Evolutionary conservation across 2,888 invertebrate genomes (phyloP).

Genomic region (Anthrax anthrax): DNA sequence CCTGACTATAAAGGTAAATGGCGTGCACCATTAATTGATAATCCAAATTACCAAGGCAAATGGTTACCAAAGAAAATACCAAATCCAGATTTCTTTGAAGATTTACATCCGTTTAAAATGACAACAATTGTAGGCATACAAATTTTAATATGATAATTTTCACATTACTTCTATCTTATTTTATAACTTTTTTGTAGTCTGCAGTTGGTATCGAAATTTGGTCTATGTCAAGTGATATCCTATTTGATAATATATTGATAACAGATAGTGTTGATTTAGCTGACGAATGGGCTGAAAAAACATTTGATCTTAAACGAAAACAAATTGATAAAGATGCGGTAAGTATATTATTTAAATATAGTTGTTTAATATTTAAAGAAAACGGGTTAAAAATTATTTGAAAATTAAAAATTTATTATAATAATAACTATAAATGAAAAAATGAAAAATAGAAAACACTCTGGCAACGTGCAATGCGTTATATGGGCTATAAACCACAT

Average conservation of each 20-base stretch:
- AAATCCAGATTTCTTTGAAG: conserved; percentile 89
- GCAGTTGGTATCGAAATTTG: conserved; percentile 95
- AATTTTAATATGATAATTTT: no score
- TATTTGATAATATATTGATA: conserved; percentile 91
- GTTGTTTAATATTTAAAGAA: neutral
- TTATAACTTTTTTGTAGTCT: conserved; percentile 40
- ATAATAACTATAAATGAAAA: neutral
- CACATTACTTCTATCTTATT: no score
- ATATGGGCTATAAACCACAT: conserved; percentile 64
- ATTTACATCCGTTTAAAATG: conserved; percentile 80
- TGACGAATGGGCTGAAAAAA: conserved; percentile 63
- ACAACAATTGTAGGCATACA: conserved; percentile 62
- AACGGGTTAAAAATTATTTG: no score
- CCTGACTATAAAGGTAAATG: conserved; percentile 87
- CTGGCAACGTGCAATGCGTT: conserved; percentile 59
- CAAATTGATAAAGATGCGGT: conserved; percentile 69
- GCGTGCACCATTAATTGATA: conserved; percentile 77
- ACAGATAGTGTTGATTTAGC: conserved; percentile 70
- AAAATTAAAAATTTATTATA: conserved; percentile 1
- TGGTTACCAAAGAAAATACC: conserved; percentile 78
- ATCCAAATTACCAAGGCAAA: conserved; percentile 90
- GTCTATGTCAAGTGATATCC: conserved; percentile 91
- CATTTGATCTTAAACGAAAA: conserved; percentile 70
- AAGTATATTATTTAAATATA: conserved; percentile 34
- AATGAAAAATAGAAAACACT: conserved; percentile 39